Conservation (phyloP, 2,888 invertebrate species). For the Sminthurinus aureus region DNA sequence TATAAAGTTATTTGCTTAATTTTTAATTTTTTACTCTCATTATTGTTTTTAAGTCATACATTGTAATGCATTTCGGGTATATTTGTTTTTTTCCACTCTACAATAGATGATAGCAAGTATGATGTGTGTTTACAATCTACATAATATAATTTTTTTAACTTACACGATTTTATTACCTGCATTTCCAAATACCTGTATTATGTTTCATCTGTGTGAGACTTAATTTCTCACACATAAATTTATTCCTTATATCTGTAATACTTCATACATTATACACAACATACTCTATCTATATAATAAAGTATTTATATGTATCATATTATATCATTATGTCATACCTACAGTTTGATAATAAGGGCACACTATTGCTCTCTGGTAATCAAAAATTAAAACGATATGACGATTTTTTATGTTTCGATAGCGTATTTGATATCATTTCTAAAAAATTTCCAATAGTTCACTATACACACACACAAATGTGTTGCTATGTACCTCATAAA, state of each 20-base stretch:
- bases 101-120: too few relatives aligned
- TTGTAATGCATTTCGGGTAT: neutral
- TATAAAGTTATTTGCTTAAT: neutral
- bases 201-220: conserved; percentile 15
- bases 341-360: conserved; percentile 30
- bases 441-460: neutral
- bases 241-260: neutral
- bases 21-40: neutral
- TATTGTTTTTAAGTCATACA: neutral
- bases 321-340: neutral
- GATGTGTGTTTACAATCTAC: neutral
- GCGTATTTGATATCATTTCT: neutral
- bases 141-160: neutral
- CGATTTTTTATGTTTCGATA: neutral
- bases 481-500: too few relatives aligned
- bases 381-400: conserved; percentile 40
- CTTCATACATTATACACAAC: neutral
- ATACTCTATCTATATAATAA: neutral
- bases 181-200: conserved; percentile 40
- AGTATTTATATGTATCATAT: neutral
- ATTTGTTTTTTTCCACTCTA: neutral
- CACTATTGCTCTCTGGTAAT: conserved; percentile 43
- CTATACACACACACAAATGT: too few relatives aligned
- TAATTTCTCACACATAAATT: neutral
- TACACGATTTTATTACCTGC: conserved; percentile 27